Conservation (phyloP, 2,797 vertebrate genomes). For the Tadarida brasiliensis region DNA sequence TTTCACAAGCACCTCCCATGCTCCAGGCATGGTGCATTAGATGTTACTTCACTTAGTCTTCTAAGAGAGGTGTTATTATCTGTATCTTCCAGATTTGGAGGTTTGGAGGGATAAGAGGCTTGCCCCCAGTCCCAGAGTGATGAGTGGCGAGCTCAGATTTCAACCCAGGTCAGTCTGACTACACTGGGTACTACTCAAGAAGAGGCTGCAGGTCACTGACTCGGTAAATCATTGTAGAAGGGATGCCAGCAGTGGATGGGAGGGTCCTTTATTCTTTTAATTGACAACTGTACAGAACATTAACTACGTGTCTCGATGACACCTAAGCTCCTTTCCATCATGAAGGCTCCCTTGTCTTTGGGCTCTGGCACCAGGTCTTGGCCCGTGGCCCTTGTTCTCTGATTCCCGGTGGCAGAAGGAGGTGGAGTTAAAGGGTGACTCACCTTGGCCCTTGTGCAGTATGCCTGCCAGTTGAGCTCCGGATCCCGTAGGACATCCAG, state of each 20-base stretch:
- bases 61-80: background rate
- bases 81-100: background rate
- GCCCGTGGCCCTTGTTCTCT: background rate
- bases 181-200: background rate
- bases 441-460: slow-evolving; percentile 92
- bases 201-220: background rate
- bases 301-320: background rate
- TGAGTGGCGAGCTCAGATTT: background rate
- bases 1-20: background rate
- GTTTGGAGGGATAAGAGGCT: background rate
- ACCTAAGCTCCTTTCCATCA: background rate
- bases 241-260: background rate
- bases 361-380: background rate
- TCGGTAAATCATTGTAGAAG: background rate
- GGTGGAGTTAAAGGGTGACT: background rate
- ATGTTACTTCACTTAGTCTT: background rate
- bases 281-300: background rate
- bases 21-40: background rate
- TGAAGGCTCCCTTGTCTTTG: background rate
- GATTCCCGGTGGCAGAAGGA: background rate
- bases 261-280: background rate
- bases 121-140: background rate
- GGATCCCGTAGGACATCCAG: slow-evolving; percentile 90
- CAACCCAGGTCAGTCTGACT: background rate
- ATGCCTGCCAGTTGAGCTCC: slow-evolving; percentile 92